Evolutionary conservation across 2,113 vertebrate species (phyloP), one percentile per base, ranked within the genome.

Genomic region (Verasper variegatus): DNA sequence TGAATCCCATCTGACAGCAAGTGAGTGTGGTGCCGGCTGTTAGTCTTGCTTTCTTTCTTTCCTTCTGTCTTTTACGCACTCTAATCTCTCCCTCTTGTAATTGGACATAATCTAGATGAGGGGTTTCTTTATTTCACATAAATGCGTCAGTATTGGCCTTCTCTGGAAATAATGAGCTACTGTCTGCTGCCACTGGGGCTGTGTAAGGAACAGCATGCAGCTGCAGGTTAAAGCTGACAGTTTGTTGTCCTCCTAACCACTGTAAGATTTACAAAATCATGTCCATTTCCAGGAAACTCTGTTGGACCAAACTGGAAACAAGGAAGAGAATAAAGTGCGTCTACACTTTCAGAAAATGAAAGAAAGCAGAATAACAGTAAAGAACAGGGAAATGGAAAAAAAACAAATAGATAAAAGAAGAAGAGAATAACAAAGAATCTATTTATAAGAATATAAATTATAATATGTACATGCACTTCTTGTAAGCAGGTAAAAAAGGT

Each of bases 1-100:
- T 85, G 79, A 82, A 87, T 75, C 80, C 76, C 87, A 83, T 80
- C 86, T 85, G 88, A 92, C 88, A 90, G 78, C 88, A 70, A 93
- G 91, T 91, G 89, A 90, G 92, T 92, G 89, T 84, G 79, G 68
- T 75, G 80, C 88, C 63, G 79, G 78, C 77, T 78, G 78, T 72
- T 74, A 3, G 60, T 78, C 23, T 65, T 67, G 51, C 54, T 56
- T 23, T 51, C 55, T 24, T 12, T 57, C 55, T 27, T 4, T 23
- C 77, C 81, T 86, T 74, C 83, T 84, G 86, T 90, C 69, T 81
- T 52, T 80, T 67, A 75, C 27, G 51, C 68, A 75, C 66, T 66
- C 66, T 78, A 83, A 76, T 86, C 76, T 82, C 68, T 76, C 67
- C 69, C 78, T 74, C 49, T 76, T 76, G 80, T 75, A 77, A 85